Base-by-base conservation (phyloP, 2,113 vertebrate genomes). In the Ammospiza caudacuta region DNA sequence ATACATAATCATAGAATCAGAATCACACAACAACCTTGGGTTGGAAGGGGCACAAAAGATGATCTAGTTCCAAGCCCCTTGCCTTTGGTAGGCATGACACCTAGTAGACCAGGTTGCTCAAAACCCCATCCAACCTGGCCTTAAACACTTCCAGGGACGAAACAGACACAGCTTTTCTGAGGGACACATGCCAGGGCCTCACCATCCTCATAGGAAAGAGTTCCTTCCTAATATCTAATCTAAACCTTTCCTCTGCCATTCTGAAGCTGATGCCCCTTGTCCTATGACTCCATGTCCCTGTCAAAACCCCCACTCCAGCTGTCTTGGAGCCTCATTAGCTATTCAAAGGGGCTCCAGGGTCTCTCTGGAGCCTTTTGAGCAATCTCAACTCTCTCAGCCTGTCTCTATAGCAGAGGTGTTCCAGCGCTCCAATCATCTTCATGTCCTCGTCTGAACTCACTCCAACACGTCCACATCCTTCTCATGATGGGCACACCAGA, bases 391-490 rank as follows among this genome's bases (percentile, higher is more conserved):
- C 2, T 47, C 29, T 47, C 29, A 43, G 29, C 58, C 41, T 22
- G 2, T 57, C n/a, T 63, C 21, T 3, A 35, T 18, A 43, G 29
- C n/a, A 64, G 58, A 55, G 21, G 29, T 39, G 12, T 9, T 62
- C 23, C 85, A 72, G n/a, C n/a, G 7, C 16, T 35, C 41, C 64
- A 11, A 35, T n/a, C 21, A 35, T 35, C 35, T 80, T 37, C 21
- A 15, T 43, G 24, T 7, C 28, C 12, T 57, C 9, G 5, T 49
- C 21, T 49, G 58, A 46, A 35, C 41, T n/a, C 35, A 5, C 49
- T 64, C 49, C 43, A 51, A 15, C 14, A 37, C 9, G 11, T 49
- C 31, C 14, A 35, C 0, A 0, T 49, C 67, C 58, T 63, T 33
- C 63, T 77, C 24, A 18, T 15, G 35, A 15, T 31, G 11, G 17